Evolutionary conservation across 2,888 invertebrate species (phyloP), one percentile per base, ranked within the genome.

Genomic region (Acanthopleura granulata): DNA sequence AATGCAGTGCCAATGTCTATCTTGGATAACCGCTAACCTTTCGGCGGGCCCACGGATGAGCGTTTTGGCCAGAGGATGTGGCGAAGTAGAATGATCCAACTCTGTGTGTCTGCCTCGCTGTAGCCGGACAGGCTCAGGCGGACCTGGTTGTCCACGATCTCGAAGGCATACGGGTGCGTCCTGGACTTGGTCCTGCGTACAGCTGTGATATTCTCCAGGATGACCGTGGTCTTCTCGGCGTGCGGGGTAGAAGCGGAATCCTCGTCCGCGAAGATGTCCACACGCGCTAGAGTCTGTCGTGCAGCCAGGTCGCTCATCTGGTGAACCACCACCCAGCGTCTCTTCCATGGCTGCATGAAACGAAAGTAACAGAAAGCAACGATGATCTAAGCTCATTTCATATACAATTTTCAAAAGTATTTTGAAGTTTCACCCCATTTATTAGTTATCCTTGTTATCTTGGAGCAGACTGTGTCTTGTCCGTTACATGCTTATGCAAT

Each of bases 331-430:
- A 84, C 81, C 86, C 86, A 87, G 74, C 83, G 81, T 49, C 80
- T 81, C 73, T 81, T 82, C 87, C 87, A 87, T 49, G 85, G 77
- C 87, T 87, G 81, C 57, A 81, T 80, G 9, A n/a, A 22, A 61
- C 62, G 22, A 72, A 51, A 75, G 40, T 0, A 49, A 72, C n/a
- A n/a, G n/a, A n/a, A n/a, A n/a, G 9, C 40, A 9, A 40, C 9
- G 40, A 40, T 40, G 40, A 40, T 40, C 40, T 3, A 40, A 9
- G 40, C 40, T 40, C 9, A 40, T 40, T 40, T 40, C 3, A 40
- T 9, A 40, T 9, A 40, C 4, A 40, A 9, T 40, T 40, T 40
- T 6, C 40, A 40, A 40, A 40, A 40, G 40, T 40, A 40, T 40
- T n/a, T n/a, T n/a, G n/a, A n/a, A n/a, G n/a, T n/a, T n/a, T n/a